Percentiles rank a stretch among this genome's conserved stretches.
These are phyloP conservation scores for Varanus komodoensis DNA, from an alignment of 2,113 vertebrate species.

Conservation along the genomic window DNA sequence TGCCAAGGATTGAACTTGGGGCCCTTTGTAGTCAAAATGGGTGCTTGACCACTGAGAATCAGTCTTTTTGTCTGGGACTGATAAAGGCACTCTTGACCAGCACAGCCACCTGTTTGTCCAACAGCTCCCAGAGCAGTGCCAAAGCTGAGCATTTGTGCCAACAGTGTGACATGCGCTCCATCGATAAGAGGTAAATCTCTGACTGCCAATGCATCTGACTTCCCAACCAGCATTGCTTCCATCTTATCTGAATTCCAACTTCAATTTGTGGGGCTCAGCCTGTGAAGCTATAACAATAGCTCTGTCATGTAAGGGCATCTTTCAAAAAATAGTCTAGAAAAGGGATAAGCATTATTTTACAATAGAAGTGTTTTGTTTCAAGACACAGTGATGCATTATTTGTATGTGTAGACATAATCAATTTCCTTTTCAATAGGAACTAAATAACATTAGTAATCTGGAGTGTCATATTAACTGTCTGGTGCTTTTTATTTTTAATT, in stretches of 20 bases:
- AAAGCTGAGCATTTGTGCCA: neutral
- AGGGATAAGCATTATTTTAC: slow-evolving; percentile 43
- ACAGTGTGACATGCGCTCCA: neutral
- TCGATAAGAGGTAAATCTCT: neutral
- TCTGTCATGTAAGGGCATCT: slow-evolving; percentile 37
- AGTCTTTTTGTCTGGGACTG: too few relatives aligned
- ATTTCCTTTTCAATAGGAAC: slow-evolving; percentile 70
- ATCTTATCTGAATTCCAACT: neutral
- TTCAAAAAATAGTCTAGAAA: slow-evolving; percentile 55
- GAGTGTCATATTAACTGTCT: slow-evolving; percentile 57
- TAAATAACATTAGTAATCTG: slow-evolving; percentile 64
- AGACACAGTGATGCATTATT: slow-evolving; percentile 55
- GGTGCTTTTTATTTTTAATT: slow-evolving; percentile 65
- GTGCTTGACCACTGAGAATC: too few relatives aligned
- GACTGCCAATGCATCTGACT: too few relatives aligned
- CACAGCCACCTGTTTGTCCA: too few relatives aligned
- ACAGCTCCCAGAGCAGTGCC: neutral
- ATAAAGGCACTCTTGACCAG: too few relatives aligned
- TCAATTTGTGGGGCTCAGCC: slow-evolving; percentile 37
- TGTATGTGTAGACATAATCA: slow-evolving; percentile 50
- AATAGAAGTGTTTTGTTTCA: slow-evolving; percentile 57
- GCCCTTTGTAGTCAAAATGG: too few relatives aligned
- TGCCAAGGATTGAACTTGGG: too few relatives aligned
- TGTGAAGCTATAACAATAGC: slow-evolving; percentile 59
- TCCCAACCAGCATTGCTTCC: neutral